These are phyloP conservation scores for Xenus cinereus DNA, from an alignment of 2,113 vertebrate genomes.

Conservation along the genomic window DNA sequence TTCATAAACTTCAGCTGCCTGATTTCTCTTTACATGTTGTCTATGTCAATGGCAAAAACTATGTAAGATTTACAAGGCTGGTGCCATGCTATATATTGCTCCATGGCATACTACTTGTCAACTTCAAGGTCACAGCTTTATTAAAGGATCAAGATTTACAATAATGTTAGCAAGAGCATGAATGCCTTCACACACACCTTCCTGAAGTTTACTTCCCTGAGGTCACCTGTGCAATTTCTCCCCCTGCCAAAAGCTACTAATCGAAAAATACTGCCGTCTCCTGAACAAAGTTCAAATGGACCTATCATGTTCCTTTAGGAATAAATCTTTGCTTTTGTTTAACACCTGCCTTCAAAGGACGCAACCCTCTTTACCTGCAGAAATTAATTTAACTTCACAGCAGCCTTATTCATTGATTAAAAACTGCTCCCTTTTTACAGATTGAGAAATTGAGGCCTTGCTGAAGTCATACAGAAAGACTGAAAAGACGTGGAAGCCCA, in stretches of 20 bases:
- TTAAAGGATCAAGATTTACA: slow-evolving; percentile 65
- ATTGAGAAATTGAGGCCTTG: not conserved
- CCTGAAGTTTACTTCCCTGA: slow-evolving; percentile 36
- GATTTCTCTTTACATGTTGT: slow-evolving; percentile 37
- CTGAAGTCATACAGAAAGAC: not conserved
- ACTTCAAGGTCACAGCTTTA: slow-evolving; percentile 64
- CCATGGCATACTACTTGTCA: not conserved
- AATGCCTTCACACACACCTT: slow-evolving; percentile 22
- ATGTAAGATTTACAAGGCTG: slow-evolving; percentile 3
- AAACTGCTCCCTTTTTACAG: not conserved
- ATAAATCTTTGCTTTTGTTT: slow-evolving; percentile 36
- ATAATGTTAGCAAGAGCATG: not conserved
- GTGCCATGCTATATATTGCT: not conserved
- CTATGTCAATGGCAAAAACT: slow-evolving; percentile 24
- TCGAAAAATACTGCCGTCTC: not conserved
- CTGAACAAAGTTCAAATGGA: slow-evolving; percentile 27
- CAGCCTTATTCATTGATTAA: not conserved
- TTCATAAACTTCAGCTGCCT: slow-evolving; percentile 35
- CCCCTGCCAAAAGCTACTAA: slow-evolving; percentile 10
- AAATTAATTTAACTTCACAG: not conserved
- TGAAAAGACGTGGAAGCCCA: not conserved
- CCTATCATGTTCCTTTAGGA: not conserved
- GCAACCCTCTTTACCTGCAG: not conserved
- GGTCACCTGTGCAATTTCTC: slow-evolving; percentile 17
- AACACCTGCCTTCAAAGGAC: not conserved